Conservation (phyloP, 1,140 invertebrate genomes). For the Tribolium castaneum region DNA sequence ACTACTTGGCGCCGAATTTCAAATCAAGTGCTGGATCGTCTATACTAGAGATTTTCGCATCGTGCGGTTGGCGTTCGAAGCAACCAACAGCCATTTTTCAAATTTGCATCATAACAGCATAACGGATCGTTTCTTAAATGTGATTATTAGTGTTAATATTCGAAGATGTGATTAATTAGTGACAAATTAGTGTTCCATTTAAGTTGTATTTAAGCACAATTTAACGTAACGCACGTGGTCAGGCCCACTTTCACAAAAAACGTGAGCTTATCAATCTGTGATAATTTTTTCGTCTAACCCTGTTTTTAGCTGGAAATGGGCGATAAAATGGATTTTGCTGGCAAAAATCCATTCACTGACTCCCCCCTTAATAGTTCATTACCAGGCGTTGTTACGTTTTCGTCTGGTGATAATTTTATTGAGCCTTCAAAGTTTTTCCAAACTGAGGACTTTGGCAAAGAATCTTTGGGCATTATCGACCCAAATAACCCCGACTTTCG, state of each 20-base stretch:
- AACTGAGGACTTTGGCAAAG: constrained; percentile 33
- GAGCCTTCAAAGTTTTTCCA: not conserved
- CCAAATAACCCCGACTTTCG: constrained; percentile 15
- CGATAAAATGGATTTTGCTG: not conserved
- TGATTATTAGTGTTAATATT: not conserved
- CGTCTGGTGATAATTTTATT: not conserved
- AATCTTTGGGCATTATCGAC: constrained; percentile 45
- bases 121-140: not conserved
- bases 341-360: not conserved
- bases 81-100: not conserved
- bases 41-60: not conserved
- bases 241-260: no score
- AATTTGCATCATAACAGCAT: not conserved
- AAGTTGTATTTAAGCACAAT: not conserved
- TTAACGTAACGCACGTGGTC: no score
- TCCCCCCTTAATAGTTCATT: not conserved
- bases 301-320: not conserved
- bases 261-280: not conserved
- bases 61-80: not conserved
- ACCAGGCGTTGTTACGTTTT: not conserved
- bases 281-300: not conserved
- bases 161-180: not conserved
- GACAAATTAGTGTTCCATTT: not conserved
- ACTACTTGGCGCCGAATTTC: no score
- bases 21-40: no score